Evolutionary conservation across 2,888 invertebrate genomes (phyloP).

Genomic region (Eumacrocentrus americanus): DNA sequence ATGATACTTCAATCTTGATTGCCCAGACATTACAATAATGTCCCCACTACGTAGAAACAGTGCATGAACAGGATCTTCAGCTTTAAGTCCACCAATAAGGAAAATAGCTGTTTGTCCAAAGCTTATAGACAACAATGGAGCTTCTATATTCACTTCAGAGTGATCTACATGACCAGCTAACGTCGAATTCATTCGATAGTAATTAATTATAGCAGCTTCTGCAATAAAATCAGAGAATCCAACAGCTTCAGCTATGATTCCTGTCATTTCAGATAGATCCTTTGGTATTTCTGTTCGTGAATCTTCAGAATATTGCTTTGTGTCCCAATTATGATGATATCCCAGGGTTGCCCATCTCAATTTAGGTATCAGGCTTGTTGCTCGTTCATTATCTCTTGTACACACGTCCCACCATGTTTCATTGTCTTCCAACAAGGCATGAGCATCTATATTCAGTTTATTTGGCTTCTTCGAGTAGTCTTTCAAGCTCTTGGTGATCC

Average conservation of each 20-base stretch:
- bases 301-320: conserved; percentile 82
- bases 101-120: conserved; percentile 96
- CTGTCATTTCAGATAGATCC: conserved; percentile 73
- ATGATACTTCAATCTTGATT: conserved; percentile 87
- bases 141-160: conserved; percentile 83
- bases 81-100: conserved; percentile 82
- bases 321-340: conserved; percentile 98
- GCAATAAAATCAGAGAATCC: conserved; percentile 72
- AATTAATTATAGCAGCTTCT: conserved; percentile 96
- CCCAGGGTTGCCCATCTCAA: conserved; percentile 95
- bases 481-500: conserved; percentile 79
- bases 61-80: conserved; percentile 71
- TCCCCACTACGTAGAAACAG: conserved; percentile 88
- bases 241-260: conserved; percentile 68
- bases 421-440: conserved; percentile 55
- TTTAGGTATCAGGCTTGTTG: conserved; percentile 60
- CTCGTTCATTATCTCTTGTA: conserved; percentile 48
- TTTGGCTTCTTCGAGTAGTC: conserved; percentile 79
- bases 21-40: conserved; percentile 86
- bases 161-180: conserved; percentile 94
- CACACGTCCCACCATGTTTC: conserved; percentile 73
- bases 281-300: conserved; percentile 73
- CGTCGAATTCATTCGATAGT: conserved; percentile 91
- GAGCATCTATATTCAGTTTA: conserved; percentile 71
- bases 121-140: conserved; percentile 92